Percentiles rank a stretch among this genome's conserved stretches.
Conservation (phyloP, 2,888 invertebrate species). For the Conchocele bisecta region DNA sequence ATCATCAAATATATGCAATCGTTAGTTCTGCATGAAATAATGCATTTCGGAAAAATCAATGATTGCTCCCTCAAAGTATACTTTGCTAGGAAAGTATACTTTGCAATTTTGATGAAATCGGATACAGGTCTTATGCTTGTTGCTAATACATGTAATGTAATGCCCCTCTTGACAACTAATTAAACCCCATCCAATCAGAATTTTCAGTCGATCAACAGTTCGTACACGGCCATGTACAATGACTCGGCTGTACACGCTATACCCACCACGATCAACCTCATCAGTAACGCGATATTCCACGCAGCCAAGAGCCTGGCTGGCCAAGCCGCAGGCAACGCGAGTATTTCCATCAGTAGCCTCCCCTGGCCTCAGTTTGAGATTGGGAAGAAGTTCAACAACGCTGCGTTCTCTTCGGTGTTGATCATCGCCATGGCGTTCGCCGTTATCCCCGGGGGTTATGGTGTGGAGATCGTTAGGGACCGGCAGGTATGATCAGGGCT, state of each 20-base stretch:
- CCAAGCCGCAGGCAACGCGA: slow-evolving; percentile 1
- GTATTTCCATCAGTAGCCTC: slow-evolving; percentile 52
- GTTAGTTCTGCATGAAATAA: too few relatives aligned
- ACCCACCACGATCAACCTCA: slow-evolving; percentile 85
- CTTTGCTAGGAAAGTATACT: too few relatives aligned
- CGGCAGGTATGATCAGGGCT: slow-evolving; percentile 91
- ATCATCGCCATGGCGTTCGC: slow-evolving; percentile 92
- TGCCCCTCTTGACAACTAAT: background rate
- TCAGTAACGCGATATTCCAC: slow-evolving; percentile 67
- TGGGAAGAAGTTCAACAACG: slow-evolving; percentile 85
- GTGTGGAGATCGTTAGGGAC: slow-evolving; percentile 92
- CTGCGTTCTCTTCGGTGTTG: slow-evolving; percentile 89
- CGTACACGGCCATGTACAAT: slow-evolving; percentile 84
- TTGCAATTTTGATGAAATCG: too few relatives aligned
- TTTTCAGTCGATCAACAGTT: slow-evolving; percentile 25
- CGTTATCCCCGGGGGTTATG: slow-evolving; percentile 89
- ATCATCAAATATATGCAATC: too few relatives aligned
- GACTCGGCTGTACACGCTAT: slow-evolving; percentile 91
- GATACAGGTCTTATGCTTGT: too few relatives aligned
- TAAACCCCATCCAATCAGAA: background rate
- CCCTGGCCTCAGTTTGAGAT: slow-evolving; percentile 64
- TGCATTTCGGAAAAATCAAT: too few relatives aligned
- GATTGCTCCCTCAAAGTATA: too few relatives aligned
- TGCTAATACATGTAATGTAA: background rate
- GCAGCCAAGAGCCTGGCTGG: slow-evolving; percentile 20